Evolutionary conservation across 2,797 vertebrate species (phyloP), one percentile per base, ranked within the genome.

Genomic region (Sebastes baramenuke): DNA sequence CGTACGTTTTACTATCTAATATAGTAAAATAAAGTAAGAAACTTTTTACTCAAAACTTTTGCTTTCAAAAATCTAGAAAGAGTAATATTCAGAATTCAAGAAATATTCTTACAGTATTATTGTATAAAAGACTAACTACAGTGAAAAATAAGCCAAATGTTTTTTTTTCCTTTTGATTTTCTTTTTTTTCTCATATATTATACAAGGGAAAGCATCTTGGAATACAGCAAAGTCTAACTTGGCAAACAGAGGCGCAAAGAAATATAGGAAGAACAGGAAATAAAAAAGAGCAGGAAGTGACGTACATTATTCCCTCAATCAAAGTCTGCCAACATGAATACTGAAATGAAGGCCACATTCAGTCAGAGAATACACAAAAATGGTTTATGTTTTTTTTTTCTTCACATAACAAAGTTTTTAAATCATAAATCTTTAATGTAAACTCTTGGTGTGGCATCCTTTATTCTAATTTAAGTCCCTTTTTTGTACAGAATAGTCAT

Each of bases 11-110:
- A 98, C 98, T 98, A 99, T 98, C 98, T 99, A 99, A 98, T 97
- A 99, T 99, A 99, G 98, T 99, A 99, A 99, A 99, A 99, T 99
- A 99, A 99, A 99, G 98, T 99, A 99, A 98, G 98, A 99, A 99
- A 99, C 96, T 99, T 99, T 96, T 99, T 99, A 99, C 98, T 98
- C 98, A 99, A 99, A 99, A 99, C 96, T 97, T 99, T 99, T 93
- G 96, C 97, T 99, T 99, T 98, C 97, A 99, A 99, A 99, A 99
- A 99, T 99, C 98, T 99, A 99, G 98, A 99, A 99, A 99, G 98
- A 99, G 98, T 99, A 99, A 99, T 99, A 99, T 99, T 99, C 98
- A 98, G 97, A 99, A 98, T 99, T 99, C 97, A 99, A 99, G 98
- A 99, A 99, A 99, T 99, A 99, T 99, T 99, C 97, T 99, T 99